phyloP scores from a whole-genome alignment of 2,113 vertebrate species.

The Corvus hawaiiensis region DNA sequence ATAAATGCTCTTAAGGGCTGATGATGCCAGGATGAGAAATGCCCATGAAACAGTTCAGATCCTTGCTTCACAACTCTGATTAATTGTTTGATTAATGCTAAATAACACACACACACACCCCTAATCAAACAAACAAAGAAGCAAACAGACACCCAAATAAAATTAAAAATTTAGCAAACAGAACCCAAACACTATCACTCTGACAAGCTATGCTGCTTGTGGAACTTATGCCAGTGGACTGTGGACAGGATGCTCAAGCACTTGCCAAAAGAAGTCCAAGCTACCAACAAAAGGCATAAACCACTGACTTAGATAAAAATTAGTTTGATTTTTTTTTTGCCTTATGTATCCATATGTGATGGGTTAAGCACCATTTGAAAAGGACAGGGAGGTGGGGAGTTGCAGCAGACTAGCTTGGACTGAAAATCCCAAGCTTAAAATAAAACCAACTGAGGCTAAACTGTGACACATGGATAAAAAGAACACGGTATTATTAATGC shows the following conservation, averaged over 20 bases:
- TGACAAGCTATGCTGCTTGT: not conserved
- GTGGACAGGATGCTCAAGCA: not conserved
- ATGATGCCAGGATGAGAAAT: not conserved
- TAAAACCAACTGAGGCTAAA: slow-evolving; percentile 49
- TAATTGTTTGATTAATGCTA: not conserved
- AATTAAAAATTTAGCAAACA: not conserved
- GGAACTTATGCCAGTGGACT: not conserved
- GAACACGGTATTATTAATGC: slow-evolving; percentile 57
- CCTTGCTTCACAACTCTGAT: not conserved
- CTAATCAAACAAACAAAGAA: not conserved
- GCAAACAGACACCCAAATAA: not conserved
- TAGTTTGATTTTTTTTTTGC: not conserved
- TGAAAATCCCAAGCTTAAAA: slow-evolving; percentile 57
- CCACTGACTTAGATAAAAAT: not conserved
- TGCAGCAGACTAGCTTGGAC: not conserved
- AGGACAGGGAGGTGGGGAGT: not conserved
- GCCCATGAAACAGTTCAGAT: not conserved
- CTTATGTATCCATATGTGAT: not conserved
- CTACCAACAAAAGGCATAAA: not conserved
- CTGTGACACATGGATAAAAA: slow-evolving; percentile 47
- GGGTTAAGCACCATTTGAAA: slow-evolving; percentile 42
- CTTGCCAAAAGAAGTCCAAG: not conserved
- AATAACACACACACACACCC: not conserved
- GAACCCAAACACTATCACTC: not conserved
- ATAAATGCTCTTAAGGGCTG: not conserved